Evolutionary conservation across 2,113 vertebrate species (phyloP).

Genomic region (Spizaetus ornatus): DNA sequence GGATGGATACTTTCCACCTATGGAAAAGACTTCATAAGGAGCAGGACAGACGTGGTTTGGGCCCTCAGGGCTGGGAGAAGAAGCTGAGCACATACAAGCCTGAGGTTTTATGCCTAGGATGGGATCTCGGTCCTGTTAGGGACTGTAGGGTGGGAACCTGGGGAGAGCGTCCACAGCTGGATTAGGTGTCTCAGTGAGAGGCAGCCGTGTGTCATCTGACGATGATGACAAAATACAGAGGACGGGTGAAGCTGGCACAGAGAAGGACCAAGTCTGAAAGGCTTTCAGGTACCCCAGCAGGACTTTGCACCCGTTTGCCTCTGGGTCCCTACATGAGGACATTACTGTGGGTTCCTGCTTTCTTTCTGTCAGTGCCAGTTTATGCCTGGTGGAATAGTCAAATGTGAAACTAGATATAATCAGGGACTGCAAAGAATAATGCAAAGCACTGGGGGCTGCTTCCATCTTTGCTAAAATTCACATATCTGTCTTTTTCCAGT

Average conservation of each 20-base stretch:
- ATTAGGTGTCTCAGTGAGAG: not conserved
- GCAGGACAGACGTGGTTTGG: not conserved
- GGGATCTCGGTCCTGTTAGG: not conserved
- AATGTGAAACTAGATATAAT: not conserved
- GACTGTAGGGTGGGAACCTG: not conserved
- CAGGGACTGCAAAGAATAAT: not conserved
- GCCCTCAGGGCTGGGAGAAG: not conserved
- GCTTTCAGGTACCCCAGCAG: not conserved
- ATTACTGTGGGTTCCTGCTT: not conserved
- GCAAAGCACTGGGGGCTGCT: not conserved
- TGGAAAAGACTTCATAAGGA: not conserved
- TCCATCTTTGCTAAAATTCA: not conserved
- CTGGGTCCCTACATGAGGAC: not conserved
- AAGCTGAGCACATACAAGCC: not conserved
- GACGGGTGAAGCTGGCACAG: not conserved
- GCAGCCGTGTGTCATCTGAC: not conserved
- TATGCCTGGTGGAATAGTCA: not conserved
- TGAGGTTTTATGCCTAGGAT: not conserved
- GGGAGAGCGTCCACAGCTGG: not conserved
- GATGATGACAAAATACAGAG: not conserved
- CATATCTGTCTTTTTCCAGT: not conserved
- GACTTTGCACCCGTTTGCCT: not conserved
- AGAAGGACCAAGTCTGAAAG: not conserved
- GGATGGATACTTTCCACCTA: not conserved
- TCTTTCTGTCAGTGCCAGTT: not conserved